These are phyloP conservation scores for Cydia strobilella DNA, from an alignment of 1,140 invertebrate genomes.

Conservation along the genomic window DNA sequence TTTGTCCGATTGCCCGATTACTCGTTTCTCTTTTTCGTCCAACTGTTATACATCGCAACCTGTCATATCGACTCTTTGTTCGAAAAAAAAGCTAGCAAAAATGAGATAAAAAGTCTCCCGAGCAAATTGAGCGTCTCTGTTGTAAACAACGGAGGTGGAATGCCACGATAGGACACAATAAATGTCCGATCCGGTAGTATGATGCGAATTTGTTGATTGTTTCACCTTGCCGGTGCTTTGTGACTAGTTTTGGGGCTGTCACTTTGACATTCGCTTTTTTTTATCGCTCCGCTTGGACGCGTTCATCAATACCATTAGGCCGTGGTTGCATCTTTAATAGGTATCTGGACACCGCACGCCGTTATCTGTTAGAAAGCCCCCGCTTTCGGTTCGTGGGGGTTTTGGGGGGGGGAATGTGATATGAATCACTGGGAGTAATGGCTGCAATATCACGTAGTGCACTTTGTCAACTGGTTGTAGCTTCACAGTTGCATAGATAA, in stretches of 20 bases:
- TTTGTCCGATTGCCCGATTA: constrained; percentile 73
- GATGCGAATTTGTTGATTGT: constrained; percentile 75
- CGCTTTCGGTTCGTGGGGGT: constrained; percentile 46
- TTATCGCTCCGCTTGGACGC: constrained; percentile 36
- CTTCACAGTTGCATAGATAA: constrained; percentile 75
- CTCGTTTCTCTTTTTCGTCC: constrained; percentile 69
- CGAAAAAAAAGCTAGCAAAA: constrained; percentile 60
- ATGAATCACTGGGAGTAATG: constrained; percentile 78
- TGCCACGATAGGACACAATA: constrained; percentile 76
- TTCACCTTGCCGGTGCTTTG: constrained; percentile 58
- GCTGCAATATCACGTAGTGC: constrained; percentile 79
- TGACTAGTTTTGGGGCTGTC: constrained; percentile 65
- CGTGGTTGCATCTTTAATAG: constrained; percentile 69
- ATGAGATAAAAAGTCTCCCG: constrained; percentile 73
- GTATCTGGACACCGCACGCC: constrained; percentile 70
- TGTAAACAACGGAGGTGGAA: constrained; percentile 78
- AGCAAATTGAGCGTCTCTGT: constrained; percentile 78
- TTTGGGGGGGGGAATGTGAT: constrained; percentile 53
- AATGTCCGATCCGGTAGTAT: constrained; percentile 72
- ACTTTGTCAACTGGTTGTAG: constrained; percentile 78
- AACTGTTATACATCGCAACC: constrained; percentile 61
- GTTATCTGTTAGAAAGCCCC: constrained; percentile 68
- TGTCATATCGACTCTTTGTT: constrained; percentile 78
- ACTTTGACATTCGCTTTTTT: constrained; percentile 56
- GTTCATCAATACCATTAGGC: constrained; percentile 47